Percentiles rank a stretch among this genome's conserved stretches.
These are phyloP conservation scores for Pristionchus maxplancki DNA, from an alignment of 2,888 invertebrate genomes.

Conservation along the genomic window DNA sequence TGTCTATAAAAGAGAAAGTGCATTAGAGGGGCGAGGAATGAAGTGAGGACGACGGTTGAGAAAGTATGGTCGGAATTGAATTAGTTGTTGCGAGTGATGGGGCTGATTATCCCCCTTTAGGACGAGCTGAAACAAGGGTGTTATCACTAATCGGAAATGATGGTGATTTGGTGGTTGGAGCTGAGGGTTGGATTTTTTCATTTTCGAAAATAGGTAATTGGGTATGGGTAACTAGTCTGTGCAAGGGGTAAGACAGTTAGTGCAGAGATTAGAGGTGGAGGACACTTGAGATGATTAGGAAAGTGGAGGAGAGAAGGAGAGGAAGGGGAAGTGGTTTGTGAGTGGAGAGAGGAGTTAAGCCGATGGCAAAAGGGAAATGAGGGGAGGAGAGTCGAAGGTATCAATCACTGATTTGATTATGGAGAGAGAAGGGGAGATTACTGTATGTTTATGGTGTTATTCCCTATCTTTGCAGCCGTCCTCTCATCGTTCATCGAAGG, in stretches of 20 bases:
- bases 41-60: neutral
- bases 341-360: conserved; percentile 20
- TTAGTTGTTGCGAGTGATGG: neutral
- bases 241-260: neutral
- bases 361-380: neutral
- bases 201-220: neutral
- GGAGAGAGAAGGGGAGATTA: neutral
- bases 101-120: neutral
- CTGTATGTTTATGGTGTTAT: neutral
- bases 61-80: neutral
- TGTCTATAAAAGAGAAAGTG: conserved; percentile 22
- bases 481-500: conserved; percentile 31
- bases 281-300: conserved; percentile 27
- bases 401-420: conserved; percentile 14
- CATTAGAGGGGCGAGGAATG: neutral
- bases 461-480: conserved; percentile 41
- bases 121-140: neutral
- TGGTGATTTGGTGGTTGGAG: neutral
- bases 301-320: neutral
- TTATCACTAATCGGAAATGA: conserved; percentile 17
- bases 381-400: neutral
- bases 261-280: neutral
- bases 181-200: neutral
- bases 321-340: conserved; percentile 13
- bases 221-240: neutral